A percentile compares a stretch with the other conserved stretches of the same genome.
Evolutionary conservation across 2,888 invertebrate species (phyloP).

Genomic region (Alsophila aescularia): DNA sequence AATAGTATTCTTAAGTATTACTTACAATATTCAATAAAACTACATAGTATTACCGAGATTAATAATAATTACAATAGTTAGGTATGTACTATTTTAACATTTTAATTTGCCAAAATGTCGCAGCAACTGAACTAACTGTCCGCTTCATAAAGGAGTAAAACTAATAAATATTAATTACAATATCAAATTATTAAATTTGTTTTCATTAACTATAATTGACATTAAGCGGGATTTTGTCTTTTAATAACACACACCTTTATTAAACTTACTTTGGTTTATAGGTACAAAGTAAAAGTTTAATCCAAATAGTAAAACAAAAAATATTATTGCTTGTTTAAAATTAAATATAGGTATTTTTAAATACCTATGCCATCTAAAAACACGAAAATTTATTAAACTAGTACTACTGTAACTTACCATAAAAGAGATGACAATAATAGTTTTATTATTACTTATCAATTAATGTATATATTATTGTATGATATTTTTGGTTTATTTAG

Average conservation of each 20-base stretch:
- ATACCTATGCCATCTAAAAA: background rate
- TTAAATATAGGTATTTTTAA: background rate
- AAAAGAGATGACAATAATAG: background rate
- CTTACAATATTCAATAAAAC: background rate
- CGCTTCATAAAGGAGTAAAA: conserved; percentile 47
- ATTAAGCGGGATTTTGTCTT: conserved; percentile 70
- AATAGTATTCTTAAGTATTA: conserved; percentile 31
- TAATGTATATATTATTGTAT: conserved; percentile 16
- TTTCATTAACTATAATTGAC: conserved; percentile 79
- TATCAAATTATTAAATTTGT: conserved; percentile 53
- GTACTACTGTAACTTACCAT: background rate
- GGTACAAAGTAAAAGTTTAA: conserved; percentile 34
- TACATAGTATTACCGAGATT: conserved; percentile 51
- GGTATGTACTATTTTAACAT: conserved; percentile 17
- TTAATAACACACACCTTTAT: conserved; percentile 48
- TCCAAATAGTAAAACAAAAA: conserved; percentile 21
- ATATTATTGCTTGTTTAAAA: conserved; percentile 28
- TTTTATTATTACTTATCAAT: conserved; percentile 9
- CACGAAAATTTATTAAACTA: background rate
- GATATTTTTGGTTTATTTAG: conserved; percentile 53
- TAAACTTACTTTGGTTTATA: conserved; percentile 60
- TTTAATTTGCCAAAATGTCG: conserved; percentile 15
- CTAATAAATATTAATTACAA: conserved; percentile 57
- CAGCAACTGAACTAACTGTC: conserved; percentile 45
- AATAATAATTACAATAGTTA: conserved; percentile 55